Evolutionary conservation across 2,113 vertebrate species (phyloP).

Genomic region (Chiloscyllium plagiosum): DNA sequence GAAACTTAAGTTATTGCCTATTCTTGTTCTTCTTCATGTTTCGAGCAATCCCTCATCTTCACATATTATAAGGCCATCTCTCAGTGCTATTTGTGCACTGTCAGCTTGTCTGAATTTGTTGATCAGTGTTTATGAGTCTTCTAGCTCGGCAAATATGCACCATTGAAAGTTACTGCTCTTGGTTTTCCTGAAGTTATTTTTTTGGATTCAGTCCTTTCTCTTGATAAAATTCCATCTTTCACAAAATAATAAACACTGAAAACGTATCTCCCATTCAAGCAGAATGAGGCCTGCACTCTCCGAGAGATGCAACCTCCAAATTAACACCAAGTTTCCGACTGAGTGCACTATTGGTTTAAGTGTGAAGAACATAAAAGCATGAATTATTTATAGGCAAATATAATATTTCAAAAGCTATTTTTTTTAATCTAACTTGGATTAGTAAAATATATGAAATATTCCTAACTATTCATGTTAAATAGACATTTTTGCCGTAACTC

Average conservation of each 20-base stretch:
- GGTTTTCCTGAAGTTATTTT: neutral
- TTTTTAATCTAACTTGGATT: neutral
- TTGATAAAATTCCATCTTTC: neutral
- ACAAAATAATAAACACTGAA: neutral
- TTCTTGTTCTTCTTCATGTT: neutral
- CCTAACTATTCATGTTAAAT: neutral
- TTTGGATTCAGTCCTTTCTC: neutral
- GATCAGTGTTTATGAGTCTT: neutral
- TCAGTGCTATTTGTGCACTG: neutral
- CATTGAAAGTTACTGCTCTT: neutral
- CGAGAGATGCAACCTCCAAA: neutral
- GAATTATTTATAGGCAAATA: neutral
- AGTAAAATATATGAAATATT: neutral
- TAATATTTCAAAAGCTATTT: neutral
- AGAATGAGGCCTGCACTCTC: neutral
- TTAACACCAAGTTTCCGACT: neutral
- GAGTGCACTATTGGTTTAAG: neutral
- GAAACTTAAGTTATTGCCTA: neutral
- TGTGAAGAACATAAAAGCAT: neutral
- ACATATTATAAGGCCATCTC: neutral
- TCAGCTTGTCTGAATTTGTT: neutral
- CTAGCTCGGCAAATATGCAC: neutral
- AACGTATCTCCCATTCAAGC: neutral
- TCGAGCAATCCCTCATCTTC: neutral
- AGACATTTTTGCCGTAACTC: neutral